Conservation (phyloP, 2,888 invertebrate species). For the Ptychoptera albimana region DNA sequence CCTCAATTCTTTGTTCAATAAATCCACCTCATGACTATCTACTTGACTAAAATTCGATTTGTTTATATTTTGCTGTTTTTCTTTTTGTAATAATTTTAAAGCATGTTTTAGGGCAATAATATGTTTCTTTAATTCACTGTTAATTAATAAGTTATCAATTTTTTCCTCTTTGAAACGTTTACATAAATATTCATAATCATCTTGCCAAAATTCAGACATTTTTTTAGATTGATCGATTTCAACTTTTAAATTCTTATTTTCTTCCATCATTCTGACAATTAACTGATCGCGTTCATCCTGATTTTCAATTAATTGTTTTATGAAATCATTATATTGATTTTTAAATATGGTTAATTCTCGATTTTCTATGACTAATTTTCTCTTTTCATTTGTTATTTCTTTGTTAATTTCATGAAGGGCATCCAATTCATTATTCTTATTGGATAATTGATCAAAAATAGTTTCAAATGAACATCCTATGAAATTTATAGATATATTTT, state of each 20-base stretch:
- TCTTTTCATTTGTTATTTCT: no score
- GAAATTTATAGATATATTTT: no score
- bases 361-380: slow-evolving; percentile 14
- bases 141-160: slow-evolving; percentile 17
- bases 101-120: slow-evolving; percentile 14
- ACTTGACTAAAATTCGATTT: neutral
- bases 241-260: slow-evolving; percentile 18
- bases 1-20: slow-evolving; percentile 1
- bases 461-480: no score
- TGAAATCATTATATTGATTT: slow-evolving; percentile 10
- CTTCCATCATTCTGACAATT: slow-evolving; percentile 15
- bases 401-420: no score
- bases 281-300: slow-evolving; percentile 8
- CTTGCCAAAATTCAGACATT: slow-evolving; percentile 20
- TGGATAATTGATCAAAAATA: no score
- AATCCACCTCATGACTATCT: neutral
- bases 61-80: slow-evolving; percentile 2
- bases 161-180: slow-evolving; percentile 17
- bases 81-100: slow-evolving; percentile 10
- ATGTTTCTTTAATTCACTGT: slow-evolving; percentile 16
- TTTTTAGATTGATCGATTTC: slow-evolving; percentile 11
- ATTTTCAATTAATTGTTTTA: slow-evolving; percentile 9
- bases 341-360: slow-evolving; percentile 21
- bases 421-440: no score
- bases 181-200: slow-evolving; percentile 22